These are phyloP conservation scores for Atta texana DNA, from an alignment of 1,140 invertebrate genomes.

Conservation along the genomic window DNA sequence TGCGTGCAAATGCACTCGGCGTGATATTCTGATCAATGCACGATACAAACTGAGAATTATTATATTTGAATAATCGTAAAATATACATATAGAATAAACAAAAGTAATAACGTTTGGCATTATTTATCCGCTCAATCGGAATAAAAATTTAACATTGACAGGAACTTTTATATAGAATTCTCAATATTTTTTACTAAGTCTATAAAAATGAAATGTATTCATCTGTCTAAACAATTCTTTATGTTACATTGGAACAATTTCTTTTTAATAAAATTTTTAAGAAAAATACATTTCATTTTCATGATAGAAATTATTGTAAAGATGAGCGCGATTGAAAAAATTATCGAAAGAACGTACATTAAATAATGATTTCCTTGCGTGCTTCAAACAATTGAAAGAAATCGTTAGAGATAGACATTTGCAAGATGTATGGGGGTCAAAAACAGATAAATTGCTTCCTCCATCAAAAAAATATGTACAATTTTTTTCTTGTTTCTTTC, in stretches of 20 bases:
- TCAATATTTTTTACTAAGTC: background rate
- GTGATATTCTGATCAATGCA: background rate
- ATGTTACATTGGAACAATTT: background rate
- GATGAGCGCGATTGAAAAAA: background rate
- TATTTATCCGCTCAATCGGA: background rate
- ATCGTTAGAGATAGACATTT: background rate
- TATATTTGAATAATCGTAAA: background rate
- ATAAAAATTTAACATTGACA: background rate
- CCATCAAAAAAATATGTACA: background rate
- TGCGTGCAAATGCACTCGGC: background rate
- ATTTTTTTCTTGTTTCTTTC: background rate
- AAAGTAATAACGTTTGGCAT: background rate
- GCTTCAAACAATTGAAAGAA: background rate
- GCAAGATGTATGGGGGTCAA: background rate
- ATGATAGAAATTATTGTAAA: background rate
- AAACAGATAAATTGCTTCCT: background rate
- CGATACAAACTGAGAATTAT: background rate
- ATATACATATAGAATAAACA: background rate
- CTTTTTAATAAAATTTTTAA: background rate
- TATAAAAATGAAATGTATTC: background rate
- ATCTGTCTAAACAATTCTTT: background rate
- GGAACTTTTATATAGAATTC: constrained; percentile 7
- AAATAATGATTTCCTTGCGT: background rate
- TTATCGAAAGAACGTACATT: background rate
- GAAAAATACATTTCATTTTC: background rate